Conservation (phyloP, 2,888 invertebrate genomes). For the Leucania comma region DNA sequence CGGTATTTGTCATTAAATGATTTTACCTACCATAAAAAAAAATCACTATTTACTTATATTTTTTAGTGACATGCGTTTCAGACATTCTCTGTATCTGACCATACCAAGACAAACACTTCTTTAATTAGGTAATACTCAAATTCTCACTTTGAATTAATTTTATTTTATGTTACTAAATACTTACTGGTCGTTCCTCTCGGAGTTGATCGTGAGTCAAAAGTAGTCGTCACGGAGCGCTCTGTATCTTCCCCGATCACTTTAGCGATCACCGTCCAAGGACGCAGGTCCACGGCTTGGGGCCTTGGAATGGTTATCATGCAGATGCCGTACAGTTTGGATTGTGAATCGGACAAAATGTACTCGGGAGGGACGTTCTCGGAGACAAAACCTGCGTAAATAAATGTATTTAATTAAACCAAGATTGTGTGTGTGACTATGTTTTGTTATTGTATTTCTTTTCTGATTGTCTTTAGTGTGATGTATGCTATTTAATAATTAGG, state of each 20-base stretch:
- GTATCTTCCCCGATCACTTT: conserved; percentile 70
- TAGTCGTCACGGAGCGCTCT: conserved; percentile 68
- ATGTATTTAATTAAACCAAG: neutral
- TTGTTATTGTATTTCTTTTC: too few relatives aligned
- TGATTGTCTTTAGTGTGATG: too few relatives aligned
- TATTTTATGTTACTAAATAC: neutral
- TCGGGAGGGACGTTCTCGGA: conserved; percentile 64
- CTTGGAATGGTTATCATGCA: conserved; percentile 69
- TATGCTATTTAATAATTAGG: too few relatives aligned
- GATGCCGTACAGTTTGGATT: conserved; percentile 47
- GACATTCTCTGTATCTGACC: too few relatives aligned
- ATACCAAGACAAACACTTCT: too few relatives aligned
- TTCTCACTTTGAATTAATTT: too few relatives aligned
- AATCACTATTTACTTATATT: too few relatives aligned
- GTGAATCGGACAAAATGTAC: conserved; percentile 54
- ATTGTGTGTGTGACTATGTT: neutral
- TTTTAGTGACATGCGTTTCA: too few relatives aligned
- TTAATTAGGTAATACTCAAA: too few relatives aligned
- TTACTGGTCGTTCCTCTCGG: neutral
- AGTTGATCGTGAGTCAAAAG: neutral
- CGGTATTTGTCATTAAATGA: too few relatives aligned
- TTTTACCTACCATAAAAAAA: too few relatives aligned
- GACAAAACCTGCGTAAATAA: conserved; percentile 74
- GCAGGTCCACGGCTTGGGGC: conserved; percentile 71
- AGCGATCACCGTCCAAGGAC: conserved; percentile 80